phyloP scores from a whole-genome alignment of 2,113 vertebrate species.

The Okapia johnstoni region DNA sequence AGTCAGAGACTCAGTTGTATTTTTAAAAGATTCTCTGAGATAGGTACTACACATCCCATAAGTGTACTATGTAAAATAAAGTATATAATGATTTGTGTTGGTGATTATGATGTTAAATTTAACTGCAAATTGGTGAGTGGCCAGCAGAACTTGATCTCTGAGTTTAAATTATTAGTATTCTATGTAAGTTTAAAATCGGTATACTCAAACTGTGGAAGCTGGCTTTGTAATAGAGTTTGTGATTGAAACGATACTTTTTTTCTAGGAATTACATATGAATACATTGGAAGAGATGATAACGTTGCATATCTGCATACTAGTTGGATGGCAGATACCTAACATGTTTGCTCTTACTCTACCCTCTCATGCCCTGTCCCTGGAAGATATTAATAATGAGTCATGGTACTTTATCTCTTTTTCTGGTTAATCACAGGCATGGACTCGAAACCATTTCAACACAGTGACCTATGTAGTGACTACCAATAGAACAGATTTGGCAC shows the following conservation, averaged over 20 bases:
- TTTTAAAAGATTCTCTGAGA: not conserved
- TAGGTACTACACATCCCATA: not conserved
- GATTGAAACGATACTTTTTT: not conserved
- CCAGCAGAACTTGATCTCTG: not conserved
- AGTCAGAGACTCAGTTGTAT: not conserved
- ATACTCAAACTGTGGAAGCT: not conserved
- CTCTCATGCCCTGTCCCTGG: not conserved
- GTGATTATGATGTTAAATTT: not conserved
- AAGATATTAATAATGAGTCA: not conserved
- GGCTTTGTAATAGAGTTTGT: constrained; percentile 4
- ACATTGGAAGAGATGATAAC: not conserved
- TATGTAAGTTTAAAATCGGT: not conserved
- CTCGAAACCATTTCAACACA: not conserved
- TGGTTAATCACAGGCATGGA: not conserved
- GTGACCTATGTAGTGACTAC: not conserved
- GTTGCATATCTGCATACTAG: not conserved
- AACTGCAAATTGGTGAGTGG: not conserved
- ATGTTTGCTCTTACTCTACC: not conserved
- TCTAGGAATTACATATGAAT: not conserved
- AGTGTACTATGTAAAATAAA: not conserved
- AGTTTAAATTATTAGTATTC: not conserved
- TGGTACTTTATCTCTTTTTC: not conserved
- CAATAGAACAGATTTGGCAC: not conserved
- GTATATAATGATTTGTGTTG: not conserved
- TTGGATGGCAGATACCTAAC: not conserved